Percentiles rank a stretch among this genome's conserved stretches.
phyloP scores from a whole-genome alignment of 2,888 invertebrate species.

The Idaea biselata region DNA sequence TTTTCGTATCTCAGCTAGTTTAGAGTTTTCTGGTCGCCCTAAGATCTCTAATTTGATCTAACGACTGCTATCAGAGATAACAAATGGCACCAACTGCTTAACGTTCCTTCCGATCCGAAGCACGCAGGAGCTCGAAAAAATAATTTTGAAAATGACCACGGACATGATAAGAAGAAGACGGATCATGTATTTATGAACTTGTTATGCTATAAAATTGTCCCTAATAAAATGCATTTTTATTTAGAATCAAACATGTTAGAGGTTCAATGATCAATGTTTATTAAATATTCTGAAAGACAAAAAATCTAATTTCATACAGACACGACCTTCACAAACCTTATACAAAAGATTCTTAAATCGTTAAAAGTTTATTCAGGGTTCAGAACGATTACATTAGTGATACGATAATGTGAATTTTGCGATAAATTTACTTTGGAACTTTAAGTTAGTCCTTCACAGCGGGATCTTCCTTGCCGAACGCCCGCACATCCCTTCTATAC shows the following conservation, averaged over 20 bases:
- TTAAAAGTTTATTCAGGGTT: conserved; percentile 73
- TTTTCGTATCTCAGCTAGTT: too few species aligned
- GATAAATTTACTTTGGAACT: conserved; percentile 70
- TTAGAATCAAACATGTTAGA: conserved; percentile 33
- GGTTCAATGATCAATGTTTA: conserved; percentile 63
- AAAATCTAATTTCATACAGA: conserved; percentile 61
- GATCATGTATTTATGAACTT: conserved; percentile 4
- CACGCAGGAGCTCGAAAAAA: too few species aligned
- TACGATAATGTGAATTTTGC: conserved; percentile 79
- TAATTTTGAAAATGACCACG: too few species aligned
- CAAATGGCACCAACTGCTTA: too few species aligned
- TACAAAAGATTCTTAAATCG: conserved; percentile 76
- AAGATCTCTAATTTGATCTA: too few species aligned
- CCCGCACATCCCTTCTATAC: conserved; percentile 50
- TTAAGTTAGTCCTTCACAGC: conserved; percentile 60
- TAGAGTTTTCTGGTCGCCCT: too few species aligned
- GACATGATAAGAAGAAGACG: too few species aligned
- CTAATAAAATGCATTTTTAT: conserved; percentile 41
- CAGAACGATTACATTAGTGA: conserved; percentile 74
- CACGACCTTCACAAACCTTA: conserved; percentile 73
- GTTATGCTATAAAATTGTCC: conserved; percentile 36
- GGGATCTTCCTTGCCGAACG: conserved; percentile 57
- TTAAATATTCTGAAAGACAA: conserved; percentile 50
- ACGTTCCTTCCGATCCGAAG: too few species aligned
- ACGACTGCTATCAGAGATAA: too few species aligned